Evolutionary conservation across 2,888 invertebrate genomes (phyloP).

Genomic region (Calameuta idolon): DNA sequence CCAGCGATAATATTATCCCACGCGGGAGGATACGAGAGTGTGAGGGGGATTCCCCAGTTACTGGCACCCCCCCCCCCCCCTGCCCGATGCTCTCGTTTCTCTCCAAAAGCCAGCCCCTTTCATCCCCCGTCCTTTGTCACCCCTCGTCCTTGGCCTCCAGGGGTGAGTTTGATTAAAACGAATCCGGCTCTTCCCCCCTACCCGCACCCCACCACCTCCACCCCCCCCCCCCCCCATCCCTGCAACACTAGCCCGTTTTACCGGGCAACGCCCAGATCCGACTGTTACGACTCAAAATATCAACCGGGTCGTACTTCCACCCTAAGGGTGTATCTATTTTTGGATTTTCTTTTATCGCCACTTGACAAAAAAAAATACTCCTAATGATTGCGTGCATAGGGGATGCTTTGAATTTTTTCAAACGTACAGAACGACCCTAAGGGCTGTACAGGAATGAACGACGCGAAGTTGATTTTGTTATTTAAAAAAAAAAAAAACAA

Average conservation of each 20-base stretch:
- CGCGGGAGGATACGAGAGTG: conserved; percentile 9
- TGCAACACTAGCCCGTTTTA: conserved; percentile 22
- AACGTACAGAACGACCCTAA: neutral
- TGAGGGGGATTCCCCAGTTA: conserved; percentile 10
- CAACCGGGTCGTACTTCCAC: neutral
- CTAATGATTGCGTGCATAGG: neutral
- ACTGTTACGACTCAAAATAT: neutral
- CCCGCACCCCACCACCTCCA: neutral
- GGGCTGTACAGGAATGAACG: neutral
- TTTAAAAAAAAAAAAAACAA: neutral
- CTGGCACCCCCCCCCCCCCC: conserved; percentile 1
- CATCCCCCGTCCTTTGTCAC: conserved; percentile 3
- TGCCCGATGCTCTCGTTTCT: neutral
- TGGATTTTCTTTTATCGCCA: neutral
- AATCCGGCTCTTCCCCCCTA: conserved; percentile 25
- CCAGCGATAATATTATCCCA: conserved; percentile 10
- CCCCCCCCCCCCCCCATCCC: conserved; percentile 1
- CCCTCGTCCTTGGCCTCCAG: conserved; percentile 6
- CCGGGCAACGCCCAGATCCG: conserved; percentile 33
- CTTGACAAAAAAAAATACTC: neutral
- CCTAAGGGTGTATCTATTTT: neutral
- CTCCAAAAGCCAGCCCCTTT: neutral
- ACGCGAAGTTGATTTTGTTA: neutral
- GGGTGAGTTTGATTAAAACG: conserved; percentile 38
- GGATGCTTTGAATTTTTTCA: neutral